A percentile compares a stretch with the other conserved stretches of the same genome.
phyloP scores from a whole-genome alignment of 2,113 vertebrate species.

The Motacilla alba region DNA sequence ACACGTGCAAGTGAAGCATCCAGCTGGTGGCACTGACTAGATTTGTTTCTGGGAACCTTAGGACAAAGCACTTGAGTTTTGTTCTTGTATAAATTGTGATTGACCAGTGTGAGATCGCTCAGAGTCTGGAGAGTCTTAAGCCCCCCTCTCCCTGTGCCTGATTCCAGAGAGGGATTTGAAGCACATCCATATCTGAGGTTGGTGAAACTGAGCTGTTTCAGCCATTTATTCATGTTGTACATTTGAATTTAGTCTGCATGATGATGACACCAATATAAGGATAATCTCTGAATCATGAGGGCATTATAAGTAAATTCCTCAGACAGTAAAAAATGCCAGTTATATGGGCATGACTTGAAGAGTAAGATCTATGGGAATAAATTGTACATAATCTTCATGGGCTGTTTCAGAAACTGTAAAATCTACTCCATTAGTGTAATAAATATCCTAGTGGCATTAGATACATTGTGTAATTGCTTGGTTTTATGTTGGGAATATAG shows the following conservation, averaged over 20 bases:
- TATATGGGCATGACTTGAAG: not conserved
- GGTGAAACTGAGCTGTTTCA: not conserved
- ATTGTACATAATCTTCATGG: not conserved
- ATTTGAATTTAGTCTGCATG: not conserved
- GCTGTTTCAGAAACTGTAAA: not conserved
- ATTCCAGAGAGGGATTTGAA: not conserved
- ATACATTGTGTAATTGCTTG: not conserved
- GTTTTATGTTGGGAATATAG: not conserved
- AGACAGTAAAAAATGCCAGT: not conserved
- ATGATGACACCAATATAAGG: not conserved
- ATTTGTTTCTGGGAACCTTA: not conserved
- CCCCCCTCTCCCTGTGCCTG: accelerated
- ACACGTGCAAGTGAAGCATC: not conserved
- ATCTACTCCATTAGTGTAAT: not conserved
- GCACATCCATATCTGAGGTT: accelerated
- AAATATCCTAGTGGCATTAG: not conserved
- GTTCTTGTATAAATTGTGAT: not conserved
- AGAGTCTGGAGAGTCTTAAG: not conserved
- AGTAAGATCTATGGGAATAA: not conserved
- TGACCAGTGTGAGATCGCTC: not conserved
- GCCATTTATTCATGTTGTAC: not conserved
- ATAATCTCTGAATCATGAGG: not conserved
- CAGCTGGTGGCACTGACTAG: not conserved
- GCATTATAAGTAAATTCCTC: not conserved
- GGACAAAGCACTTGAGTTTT: not conserved